phyloP scores from a whole-genome alignment of 2,888 invertebrate genomes.

The Pristionchus exspectatus region DNA sequence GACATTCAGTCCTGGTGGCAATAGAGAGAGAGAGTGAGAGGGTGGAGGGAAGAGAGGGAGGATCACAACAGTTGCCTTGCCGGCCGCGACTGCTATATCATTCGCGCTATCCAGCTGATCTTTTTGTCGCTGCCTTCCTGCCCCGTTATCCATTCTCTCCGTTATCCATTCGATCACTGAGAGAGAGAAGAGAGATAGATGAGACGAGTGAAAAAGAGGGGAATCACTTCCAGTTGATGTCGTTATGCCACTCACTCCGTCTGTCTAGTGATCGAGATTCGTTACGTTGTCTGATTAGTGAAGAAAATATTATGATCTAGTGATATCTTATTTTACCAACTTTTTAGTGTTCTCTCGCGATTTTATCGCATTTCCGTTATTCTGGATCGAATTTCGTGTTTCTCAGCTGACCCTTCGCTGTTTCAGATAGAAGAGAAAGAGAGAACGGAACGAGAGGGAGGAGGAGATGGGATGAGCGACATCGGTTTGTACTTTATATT shows the following conservation, averaged over 20 bases:
- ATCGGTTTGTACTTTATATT: background rate
- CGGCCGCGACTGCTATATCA: background rate
- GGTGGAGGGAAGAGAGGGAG: background rate
- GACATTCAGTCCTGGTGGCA: background rate
- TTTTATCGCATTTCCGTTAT: background rate
- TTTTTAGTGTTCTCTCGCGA: background rate
- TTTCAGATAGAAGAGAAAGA: background rate
- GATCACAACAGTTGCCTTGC: conserved; percentile 4
- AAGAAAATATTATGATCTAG: background rate
- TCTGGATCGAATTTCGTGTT: background rate
- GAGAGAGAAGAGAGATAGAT: conserved; percentile 3
- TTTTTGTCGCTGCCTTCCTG: background rate
- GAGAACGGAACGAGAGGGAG: background rate
- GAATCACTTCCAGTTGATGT: conserved; percentile 22
- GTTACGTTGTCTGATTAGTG: background rate
- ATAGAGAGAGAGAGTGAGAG: background rate
- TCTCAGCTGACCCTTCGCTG: background rate
- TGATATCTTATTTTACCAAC: too few relatives aligned
- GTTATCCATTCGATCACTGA: background rate
- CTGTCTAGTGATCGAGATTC: background rate
- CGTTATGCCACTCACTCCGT: background rate
- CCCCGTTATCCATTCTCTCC: background rate
- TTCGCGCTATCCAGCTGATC: conserved; percentile 38
- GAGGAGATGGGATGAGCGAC: conserved; percentile 40
- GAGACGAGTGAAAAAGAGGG: background rate